phyloP scores from a whole-genome alignment of 2,888 invertebrate genomes.

The Bellardia pandia region DNA sequence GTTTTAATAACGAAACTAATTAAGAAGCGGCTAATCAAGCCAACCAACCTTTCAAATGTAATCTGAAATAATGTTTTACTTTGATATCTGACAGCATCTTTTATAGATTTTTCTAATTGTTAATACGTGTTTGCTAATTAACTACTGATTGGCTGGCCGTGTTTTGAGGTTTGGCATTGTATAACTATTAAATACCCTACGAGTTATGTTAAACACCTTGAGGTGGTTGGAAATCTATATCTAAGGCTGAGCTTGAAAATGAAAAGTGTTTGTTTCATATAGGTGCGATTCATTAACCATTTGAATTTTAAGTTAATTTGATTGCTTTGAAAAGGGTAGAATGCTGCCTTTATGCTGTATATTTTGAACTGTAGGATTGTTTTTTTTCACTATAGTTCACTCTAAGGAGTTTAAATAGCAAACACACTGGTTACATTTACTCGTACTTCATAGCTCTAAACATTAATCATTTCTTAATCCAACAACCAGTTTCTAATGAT shows the following conservation, averaged over 20 bases:
- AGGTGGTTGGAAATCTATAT: background rate
- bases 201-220: slow-evolving; percentile 12
- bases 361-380: no score
- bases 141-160: slow-evolving; percentile 13
- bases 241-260: background rate
- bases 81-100: slow-evolving; percentile 63
- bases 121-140: slow-evolving; percentile 67
- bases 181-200: slow-evolving; percentile 56
- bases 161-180: slow-evolving; percentile 24
- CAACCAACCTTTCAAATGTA: slow-evolving; percentile 60
- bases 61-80: slow-evolving; percentile 58
- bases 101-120: slow-evolving; percentile 68
- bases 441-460: background rate
- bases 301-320: no score
- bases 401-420: no score
- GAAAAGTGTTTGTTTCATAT: background rate
- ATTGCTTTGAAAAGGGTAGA: no score
- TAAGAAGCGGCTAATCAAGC: slow-evolving; percentile 21
- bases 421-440: no score
- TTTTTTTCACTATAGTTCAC: no score
- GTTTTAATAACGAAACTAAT: slow-evolving; percentile 9
- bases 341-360: no score
- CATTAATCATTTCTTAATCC: background rate
- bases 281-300: background rate
- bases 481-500: slow-evolving; percentile 4